These are phyloP conservation scores for Pollimyrus isidori DNA, from an alignment of 2,113 vertebrate genomes.

Conservation along the genomic window DNA sequence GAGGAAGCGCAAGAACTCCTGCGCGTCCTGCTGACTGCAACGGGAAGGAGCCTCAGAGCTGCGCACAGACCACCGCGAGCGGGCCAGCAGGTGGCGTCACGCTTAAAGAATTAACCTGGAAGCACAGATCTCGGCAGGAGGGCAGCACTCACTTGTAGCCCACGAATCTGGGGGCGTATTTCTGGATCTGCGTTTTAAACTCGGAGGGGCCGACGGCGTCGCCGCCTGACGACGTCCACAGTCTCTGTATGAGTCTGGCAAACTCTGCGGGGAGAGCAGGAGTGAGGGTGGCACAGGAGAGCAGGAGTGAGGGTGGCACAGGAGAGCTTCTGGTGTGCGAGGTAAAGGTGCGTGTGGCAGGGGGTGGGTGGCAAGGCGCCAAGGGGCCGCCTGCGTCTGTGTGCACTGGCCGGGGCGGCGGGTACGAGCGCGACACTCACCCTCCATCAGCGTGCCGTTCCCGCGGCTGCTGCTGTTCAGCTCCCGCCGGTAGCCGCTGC, in stretches of 20 bases:
- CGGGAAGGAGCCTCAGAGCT: neutral
- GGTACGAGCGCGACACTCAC: constrained; percentile 47
- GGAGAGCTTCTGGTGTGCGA: neutral
- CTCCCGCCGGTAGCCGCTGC: constrained; percentile 84
- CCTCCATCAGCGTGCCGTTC: constrained; percentile 78
- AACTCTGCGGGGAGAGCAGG: constrained; percentile 65
- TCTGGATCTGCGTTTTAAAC: constrained; percentile 98
- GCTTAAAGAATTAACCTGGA: neutral
- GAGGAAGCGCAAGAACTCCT: constrained; percentile 89
- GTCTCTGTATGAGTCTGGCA: constrained; percentile 86
- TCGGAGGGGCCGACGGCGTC: constrained; percentile 90
- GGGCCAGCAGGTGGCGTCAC: neutral
- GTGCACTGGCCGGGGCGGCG: neutral
- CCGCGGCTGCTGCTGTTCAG: constrained; percentile 84
- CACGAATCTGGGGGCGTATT: constrained; percentile 90
- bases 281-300: neutral
- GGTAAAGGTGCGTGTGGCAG: neutral
- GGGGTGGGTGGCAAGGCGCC: neutral
- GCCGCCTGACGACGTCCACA: constrained; percentile 84
- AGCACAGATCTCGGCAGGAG: neutral
- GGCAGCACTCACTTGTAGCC: constrained; percentile 83
- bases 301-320: neutral
- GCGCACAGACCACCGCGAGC: neutral
- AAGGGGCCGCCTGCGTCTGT: neutral
- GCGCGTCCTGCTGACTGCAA: constrained; percentile 88